phyloP scores from a whole-genome alignment of 23 tunicate species.

The Corella eumyota region DNA sequence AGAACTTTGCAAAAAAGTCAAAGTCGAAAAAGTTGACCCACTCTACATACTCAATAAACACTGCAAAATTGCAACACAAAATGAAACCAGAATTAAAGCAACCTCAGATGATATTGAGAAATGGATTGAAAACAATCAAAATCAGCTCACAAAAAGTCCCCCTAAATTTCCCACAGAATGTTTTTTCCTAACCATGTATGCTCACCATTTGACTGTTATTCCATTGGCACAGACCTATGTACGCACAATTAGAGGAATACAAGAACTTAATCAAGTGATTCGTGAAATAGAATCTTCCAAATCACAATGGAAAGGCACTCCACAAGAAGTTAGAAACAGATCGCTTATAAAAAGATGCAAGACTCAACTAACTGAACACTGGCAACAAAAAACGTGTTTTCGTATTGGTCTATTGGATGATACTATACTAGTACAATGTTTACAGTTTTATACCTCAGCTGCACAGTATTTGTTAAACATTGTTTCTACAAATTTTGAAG shows the following conservation, averaged over 20 bases:
- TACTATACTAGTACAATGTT: conserved; percentile 21
- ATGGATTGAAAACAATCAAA: conserved; percentile 14
- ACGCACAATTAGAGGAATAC: conserved; percentile 21
- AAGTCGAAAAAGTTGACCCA: conserved; percentile 52
- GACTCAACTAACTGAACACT: conserved; percentile 24
- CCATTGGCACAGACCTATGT: conserved; percentile 34
- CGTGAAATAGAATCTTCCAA: conserved; percentile 27
- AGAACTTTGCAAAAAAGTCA: conserved; percentile 44
- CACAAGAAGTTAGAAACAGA: conserved; percentile 41
- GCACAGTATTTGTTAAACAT: conserved; percentile 29
- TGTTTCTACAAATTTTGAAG: conserved; percentile 17
- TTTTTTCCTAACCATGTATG: conserved; percentile 71
- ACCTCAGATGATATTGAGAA: conserved; percentile 18
- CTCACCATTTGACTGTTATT: conserved; percentile 65
- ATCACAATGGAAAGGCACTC: conserved; percentile 55
- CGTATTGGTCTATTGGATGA: conserved; percentile 48
- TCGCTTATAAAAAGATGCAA: conserved; percentile 44
- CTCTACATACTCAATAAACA: conserved; percentile 24
- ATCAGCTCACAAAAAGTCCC: conserved; percentile 4
- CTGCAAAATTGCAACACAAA: conserved; percentile 9
- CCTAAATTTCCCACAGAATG: conserved; percentile 74
- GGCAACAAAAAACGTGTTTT: conserved; percentile 38
- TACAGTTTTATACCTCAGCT: conserved; percentile 29
- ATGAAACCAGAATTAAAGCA: conserved; percentile 57
- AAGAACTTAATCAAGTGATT: conserved; percentile 38